These are phyloP conservation scores for Brachynemurus nebulosus DNA, from an alignment of 2,888 invertebrate genomes.

Conservation along the genomic window DNA sequence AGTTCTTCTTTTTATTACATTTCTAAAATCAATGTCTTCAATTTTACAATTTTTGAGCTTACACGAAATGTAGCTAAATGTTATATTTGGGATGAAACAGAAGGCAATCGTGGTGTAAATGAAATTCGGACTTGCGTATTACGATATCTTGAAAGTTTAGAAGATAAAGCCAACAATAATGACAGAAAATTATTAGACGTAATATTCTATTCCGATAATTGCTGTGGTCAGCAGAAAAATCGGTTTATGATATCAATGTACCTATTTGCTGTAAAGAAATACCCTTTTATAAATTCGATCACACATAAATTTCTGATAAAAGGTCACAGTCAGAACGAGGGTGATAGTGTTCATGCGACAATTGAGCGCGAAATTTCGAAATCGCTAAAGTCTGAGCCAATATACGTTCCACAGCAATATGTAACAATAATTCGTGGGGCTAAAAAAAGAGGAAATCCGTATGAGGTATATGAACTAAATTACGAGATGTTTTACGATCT, in stretches of 20 bases:
- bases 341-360: slow-evolving; percentile 24
- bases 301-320: slow-evolving; percentile 25
- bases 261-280: slow-evolving; percentile 14
- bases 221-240: slow-evolving; percentile 17
- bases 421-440: too few relatives aligned
- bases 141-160: slow-evolving; percentile 9
- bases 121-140: slow-evolving; percentile 15
- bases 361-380: slow-evolving; percentile 18
- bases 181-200: slow-evolving; percentile 13
- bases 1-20: slow-evolving; percentile 22
- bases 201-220: slow-evolving; percentile 24
- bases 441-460: too few relatives aligned
- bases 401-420: too few relatives aligned
- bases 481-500: too few relatives aligned
- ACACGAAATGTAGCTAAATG: slow-evolving; percentile 9
- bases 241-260: slow-evolving; percentile 18
- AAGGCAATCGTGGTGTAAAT: slow-evolving; percentile 13
- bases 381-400: slow-evolving; percentile 7
- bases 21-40: too few relatives aligned
- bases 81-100: slow-evolving; percentile 11
- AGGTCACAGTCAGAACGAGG: slow-evolving; percentile 26
- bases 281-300: slow-evolving; percentile 17
- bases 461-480: too few relatives aligned
- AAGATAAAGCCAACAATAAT: slow-evolving; percentile 8
- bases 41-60: too few relatives aligned